Evolutionary conservation across 2,888 invertebrate genomes (phyloP), one percentile per base, ranked within the genome.

Genomic region (Ectropis crepuscularia): DNA sequence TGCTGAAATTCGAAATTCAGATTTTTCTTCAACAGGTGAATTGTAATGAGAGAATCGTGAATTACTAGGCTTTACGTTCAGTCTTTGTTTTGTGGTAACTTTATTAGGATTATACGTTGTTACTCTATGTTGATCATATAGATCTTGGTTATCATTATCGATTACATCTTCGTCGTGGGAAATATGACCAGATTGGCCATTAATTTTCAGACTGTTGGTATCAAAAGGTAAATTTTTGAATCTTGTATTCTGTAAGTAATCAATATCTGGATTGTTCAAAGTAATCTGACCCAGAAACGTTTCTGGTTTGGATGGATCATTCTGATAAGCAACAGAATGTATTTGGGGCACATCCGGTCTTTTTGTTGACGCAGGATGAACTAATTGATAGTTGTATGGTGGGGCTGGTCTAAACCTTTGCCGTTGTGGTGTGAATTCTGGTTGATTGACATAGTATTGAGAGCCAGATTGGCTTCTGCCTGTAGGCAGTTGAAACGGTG

Each of bases 211-310:
- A 65, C 93, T 92, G 64, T 93, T 93, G n/a, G 71, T 71, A 76
- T 93, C 92, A 72, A 92, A 92, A 47, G 89, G 91, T 71, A 90
- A 83, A 72, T 87, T 91, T 75, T 91, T 91, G 74, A 90, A 92
- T 72, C 91, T 83, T 69, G 74, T 90, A 63, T 90, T 89, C 79
- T 91, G 88, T 67, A 90, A 80, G 70, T 89, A 90, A 69, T 92
- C 90, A 63, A 93, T 90, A 75, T 93, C 94, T 11, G 94, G 94
- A 80, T 94, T 94, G 74, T 94, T 94, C 63, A 95, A 86, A 12
- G 94, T 94, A 50, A 94, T 94, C 87, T 95, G 94, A 7, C 94
- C 94, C 63, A 95, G 82, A 80, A 95, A 95, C 46, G 94, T 94
- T 88, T 95, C 95, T 36, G 94, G 94, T 78, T 94, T 94, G 5